Base-by-base conservation (phyloP, 2,113 vertebrate genomes). In the Python bivittatus region DNA sequence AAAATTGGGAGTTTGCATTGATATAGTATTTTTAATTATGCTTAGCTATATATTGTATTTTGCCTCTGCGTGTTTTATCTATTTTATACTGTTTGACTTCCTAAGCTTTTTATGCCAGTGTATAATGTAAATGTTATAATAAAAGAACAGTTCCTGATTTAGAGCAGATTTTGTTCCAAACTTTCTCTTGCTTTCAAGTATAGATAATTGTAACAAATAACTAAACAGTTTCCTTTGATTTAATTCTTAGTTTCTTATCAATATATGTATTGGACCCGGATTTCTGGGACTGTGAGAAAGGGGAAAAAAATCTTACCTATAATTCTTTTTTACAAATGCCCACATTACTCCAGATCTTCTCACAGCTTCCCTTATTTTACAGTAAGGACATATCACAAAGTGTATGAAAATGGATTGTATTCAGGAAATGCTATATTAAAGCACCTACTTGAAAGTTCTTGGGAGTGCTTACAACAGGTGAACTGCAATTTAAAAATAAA, bases 31-130 rank as follows among this genome's bases (percentile, higher is more conserved):
- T n/a, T 88, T 88, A 86, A 92, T 58, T 93, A 56, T 79, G 33
- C 38, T 79, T 86, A 93, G 79, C 2, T 48, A 88, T 44, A 58
- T 15, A 64, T 0, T 0, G 0, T 89, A 0, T 20, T 68, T 53
- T 89, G 88, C 27, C 6, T 4, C 52, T n/a, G 88, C 48, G 20
- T 52, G 58, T 29, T 52, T 48, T n/a, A 11, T 52, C 9, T 61
- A 48, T 88, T 6, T 88, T 57, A 42, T 3, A 23, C 1, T 58
- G 4, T 44, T 84, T 7, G 8, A 7, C 12, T 17, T 15, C 52
- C 20, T 48, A 56, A 58, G 9, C 38, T n/a, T 84, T 48, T 48
- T 56, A 17, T 20, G 5, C 72, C 72, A 79, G 1, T 22, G 72
- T 13, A 3, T 38, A 22, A 38, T 56, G 33, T 33, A 33, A 7